These are phyloP conservation scores for Mus pahari DNA, from an alignment of 2,113 vertebrate species.

Conservation along the genomic window DNA sequence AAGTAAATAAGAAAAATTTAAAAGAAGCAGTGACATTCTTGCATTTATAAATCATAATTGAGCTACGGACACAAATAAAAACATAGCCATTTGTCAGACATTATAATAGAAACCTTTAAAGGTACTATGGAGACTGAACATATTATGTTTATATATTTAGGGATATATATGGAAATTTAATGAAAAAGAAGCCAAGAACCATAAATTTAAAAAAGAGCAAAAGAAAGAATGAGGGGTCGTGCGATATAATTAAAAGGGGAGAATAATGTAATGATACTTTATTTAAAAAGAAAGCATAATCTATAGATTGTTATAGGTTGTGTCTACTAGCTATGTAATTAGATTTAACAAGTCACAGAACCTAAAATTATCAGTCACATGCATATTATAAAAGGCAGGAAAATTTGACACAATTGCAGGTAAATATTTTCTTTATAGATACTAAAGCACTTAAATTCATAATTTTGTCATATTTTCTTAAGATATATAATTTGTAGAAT, in stretches of 20 bases:
- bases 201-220: no score
- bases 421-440: not conserved
- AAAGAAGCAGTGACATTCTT: not conserved
- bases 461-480: not conserved
- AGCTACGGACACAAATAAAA: not conserved
- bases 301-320: not conserved
- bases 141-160: not conserved
- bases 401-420: not conserved
- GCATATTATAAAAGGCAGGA: not conserved
- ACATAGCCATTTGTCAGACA: no score
- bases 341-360: not conserved
- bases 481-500: not conserved
- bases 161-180: not conserved
- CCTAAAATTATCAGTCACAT: not conserved
- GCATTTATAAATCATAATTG: constrained; percentile 23
- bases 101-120: not conserved
- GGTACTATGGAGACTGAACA: not conserved
- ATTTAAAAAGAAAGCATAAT: not conserved
- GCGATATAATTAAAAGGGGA: not conserved
- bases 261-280: not conserved
- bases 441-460: not conserved
- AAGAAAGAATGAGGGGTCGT: rapidly evolving
- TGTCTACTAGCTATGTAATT: not conserved
- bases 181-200: not conserved
- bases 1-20: not conserved